Evolutionary conservation across 2,113 vertebrate genomes (phyloP).

Genomic region (Epinephelus lanceolatus): DNA sequence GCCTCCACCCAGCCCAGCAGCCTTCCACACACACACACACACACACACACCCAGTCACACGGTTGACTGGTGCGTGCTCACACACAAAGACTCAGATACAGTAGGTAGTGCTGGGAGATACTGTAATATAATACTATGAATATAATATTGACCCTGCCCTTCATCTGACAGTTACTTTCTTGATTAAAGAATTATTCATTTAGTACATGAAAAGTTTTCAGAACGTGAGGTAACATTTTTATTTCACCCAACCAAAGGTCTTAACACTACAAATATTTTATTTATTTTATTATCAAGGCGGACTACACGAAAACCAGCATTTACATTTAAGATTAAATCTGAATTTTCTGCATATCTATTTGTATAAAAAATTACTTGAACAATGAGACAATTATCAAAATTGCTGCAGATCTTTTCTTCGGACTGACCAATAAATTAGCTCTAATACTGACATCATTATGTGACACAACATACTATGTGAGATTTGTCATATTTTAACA

Average conservation of each 20-base stretch:
- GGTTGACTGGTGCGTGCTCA: slow-evolving; percentile 34
- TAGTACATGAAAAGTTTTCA: background rate
- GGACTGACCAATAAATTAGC: background rate
- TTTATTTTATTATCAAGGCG: no score
- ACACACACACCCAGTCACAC: slow-evolving; percentile 79
- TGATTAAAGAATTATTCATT: background rate
- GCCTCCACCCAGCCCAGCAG: slow-evolving; percentile 88
- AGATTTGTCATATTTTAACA: no score
- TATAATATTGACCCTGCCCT: no score
- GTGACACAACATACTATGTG: background rate
- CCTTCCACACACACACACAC: slow-evolving; percentile 83
- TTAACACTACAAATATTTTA: no score
- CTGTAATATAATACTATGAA: background rate
- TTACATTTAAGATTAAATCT: background rate
- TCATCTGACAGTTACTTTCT: background rate
- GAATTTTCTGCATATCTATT: background rate
- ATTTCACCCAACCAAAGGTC: no score
- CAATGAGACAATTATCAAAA: no score
- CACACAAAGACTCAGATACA: slow-evolving; percentile 80
- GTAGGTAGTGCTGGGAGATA: slow-evolving; percentile 33
- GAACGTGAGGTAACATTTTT: background rate
- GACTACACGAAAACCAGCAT: background rate
- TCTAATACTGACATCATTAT: background rate
- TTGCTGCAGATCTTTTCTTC: no score
- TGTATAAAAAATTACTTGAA: background rate